Percentiles rank a stretch among this genome's conserved stretches.
These are phyloP conservation scores for Cheilosia grossa DNA, from an alignment of 2,888 invertebrate genomes.

Conservation along the genomic window DNA sequence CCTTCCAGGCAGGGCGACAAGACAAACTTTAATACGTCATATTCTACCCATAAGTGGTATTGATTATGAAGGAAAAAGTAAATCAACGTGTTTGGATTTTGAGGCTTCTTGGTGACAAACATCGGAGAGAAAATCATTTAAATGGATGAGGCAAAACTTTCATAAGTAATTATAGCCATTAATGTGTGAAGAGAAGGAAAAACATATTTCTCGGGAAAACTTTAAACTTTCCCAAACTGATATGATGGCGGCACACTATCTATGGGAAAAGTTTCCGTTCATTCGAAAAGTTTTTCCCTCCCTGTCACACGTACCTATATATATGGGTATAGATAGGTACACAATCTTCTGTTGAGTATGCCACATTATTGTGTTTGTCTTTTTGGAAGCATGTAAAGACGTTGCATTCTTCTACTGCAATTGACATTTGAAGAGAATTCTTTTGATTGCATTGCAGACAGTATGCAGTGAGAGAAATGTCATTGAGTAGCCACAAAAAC, in stretches of 20 bases:
- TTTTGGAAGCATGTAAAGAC: neutral
- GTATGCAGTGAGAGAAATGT: constrained; percentile 12
- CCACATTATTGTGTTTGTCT: neutral
- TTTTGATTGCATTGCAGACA: constrained; percentile 16
- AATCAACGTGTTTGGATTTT: constrained; percentile 1
- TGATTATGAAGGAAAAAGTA: constrained; percentile 22
- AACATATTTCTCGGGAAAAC: constrained; percentile 11
- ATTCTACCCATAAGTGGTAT: constrained; percentile 24
- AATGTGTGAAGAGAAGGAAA: constrained; percentile 2
- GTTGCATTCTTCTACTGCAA: constrained; percentile 14
- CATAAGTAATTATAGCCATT: constrained; percentile 39
- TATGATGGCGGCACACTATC: neutral
- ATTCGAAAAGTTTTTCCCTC: constrained; percentile 3
- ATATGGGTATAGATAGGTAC: neutral
- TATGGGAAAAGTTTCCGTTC: neutral
- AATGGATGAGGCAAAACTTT: constrained; percentile 36
- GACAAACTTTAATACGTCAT: constrained; percentile 39
- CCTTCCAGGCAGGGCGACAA: constrained; percentile 8
- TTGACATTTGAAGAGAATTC: constrained; percentile 5
- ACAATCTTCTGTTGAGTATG: constrained; percentile 16
- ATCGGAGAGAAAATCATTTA: constrained; percentile 61
- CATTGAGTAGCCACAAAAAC: constrained; percentile 8
- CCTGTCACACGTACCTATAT: too few relatives aligned
- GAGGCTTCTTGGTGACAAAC: constrained; percentile 22
- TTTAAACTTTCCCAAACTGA: constrained; percentile 1